Evolutionary conservation across 2,113 vertebrate species (phyloP), one percentile per base, ranked within the genome.

Genomic region (Sturnus vulgaris): DNA sequence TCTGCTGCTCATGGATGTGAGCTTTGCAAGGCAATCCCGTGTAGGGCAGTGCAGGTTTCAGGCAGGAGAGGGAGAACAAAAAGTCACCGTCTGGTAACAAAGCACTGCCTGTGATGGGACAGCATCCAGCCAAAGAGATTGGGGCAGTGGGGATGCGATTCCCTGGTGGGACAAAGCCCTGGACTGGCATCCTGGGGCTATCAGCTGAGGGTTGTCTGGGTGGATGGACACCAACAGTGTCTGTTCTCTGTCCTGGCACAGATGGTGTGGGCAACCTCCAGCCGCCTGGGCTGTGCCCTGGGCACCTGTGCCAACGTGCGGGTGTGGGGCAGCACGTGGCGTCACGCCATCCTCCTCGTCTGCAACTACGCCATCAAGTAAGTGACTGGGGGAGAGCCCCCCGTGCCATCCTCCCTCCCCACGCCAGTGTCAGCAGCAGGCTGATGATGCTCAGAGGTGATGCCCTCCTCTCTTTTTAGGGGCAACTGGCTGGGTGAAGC

Each of bases 321-420:
- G 0, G 98, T 99, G 83, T 98, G 98, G 96, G 98, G 98, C 68
- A 98, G 92, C 95, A 98, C 86, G 2, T 99, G 98, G 99, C 98
- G 90, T 10, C 98, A 97, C 22, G 98, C 98, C 0, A 88, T 96
- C 28, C 97, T 98, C 89, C 96, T 99, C 30, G 98, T 99, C 92
- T 99, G 99, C 98, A 99, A 99, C 98, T 99, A 99, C 1, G 98
- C 99, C 42, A 97, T 99, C 86, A 99, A 99, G 99, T 99, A 98
- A 98, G 98, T 97, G 59, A 15, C 4, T 0, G 16, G 12, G 35
- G 59, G 17, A 46, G 12, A 70, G 20, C 5, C 8, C 28, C 33
- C 55, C 0, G 0, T 7, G 39, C 70, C 40, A 4, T 3, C 85
- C 70, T 23, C 42, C 66, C 65, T 33, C 55, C 46, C 59, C 0